Conservation (phyloP, 2,113 vertebrate genomes). For the Gobiocypris rarus region DNA sequence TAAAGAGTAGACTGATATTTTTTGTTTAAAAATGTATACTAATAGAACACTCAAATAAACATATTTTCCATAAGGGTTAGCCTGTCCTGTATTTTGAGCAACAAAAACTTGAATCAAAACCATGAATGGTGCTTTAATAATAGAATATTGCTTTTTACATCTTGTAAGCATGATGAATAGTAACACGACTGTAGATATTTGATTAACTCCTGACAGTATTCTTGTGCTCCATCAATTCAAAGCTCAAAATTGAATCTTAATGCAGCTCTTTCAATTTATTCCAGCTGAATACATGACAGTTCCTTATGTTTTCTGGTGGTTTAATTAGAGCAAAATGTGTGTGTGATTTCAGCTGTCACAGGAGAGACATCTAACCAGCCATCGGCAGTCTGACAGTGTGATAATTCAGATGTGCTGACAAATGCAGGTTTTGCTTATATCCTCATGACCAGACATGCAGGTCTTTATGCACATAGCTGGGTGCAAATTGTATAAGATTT, state of each 20-base stretch:
- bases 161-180: slow-evolving; percentile 35
- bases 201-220: slow-evolving; percentile 68
- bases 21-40: no score
- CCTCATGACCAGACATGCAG: slow-evolving; percentile 32
- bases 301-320: slow-evolving; percentile 65
- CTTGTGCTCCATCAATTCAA: slow-evolving; percentile 26
- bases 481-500: neutral
- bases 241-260: slow-evolving; percentile 1
- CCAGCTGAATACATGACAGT: slow-evolving; percentile 14
- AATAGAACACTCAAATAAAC: no score
- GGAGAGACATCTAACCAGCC: slow-evolving; percentile 65
- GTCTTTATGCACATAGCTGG: neutral
- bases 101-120: no score
- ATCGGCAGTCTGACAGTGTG: slow-evolving; percentile 63
- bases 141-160: neutral
- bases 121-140: neutral
- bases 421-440: slow-evolving; percentile 50
- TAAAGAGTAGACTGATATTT: no score
- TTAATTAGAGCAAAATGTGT: slow-evolving; percentile 70
- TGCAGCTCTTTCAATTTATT: neutral
- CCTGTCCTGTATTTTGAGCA: neutral
- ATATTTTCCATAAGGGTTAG: no score
- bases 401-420: slow-evolving; percentile 68
- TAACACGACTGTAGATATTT: slow-evolving; percentile 63
- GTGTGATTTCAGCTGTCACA: slow-evolving; percentile 70